A percentile compares a stretch with the other conserved stretches of the same genome.
These are phyloP conservation scores for Craniophora ligustri DNA, from an alignment of 2,888 invertebrate genomes.

Conservation along the genomic window DNA sequence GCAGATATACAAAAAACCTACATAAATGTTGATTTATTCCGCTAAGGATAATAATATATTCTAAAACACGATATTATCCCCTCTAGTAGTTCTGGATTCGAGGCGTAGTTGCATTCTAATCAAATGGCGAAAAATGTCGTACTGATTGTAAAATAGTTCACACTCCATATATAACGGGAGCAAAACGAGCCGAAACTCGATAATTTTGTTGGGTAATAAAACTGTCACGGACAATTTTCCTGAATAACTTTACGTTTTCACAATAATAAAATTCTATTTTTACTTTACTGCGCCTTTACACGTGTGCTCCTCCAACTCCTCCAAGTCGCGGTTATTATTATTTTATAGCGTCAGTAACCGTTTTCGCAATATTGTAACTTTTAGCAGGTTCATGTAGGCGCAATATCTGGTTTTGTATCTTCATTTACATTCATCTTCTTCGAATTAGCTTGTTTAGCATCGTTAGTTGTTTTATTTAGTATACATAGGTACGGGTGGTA, in stretches of 20 bases:
- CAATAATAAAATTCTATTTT: conserved; percentile 26
- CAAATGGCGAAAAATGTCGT: conserved; percentile 25
- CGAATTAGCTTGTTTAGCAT: conserved; percentile 21
- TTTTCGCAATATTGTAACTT: conserved; percentile 31
- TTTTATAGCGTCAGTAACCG: conserved; percentile 40
- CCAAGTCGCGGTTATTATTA: conserved; percentile 30
- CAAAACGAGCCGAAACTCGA: background rate
- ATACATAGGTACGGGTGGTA: background rate
- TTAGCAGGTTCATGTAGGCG: conserved; percentile 16
- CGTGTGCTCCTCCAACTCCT: conserved; percentile 12
- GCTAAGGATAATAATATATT: conserved; percentile 38
- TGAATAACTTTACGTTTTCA: conserved; percentile 1
- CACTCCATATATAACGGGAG: background rate
- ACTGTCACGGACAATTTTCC: background rate
- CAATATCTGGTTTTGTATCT: conserved; percentile 24
- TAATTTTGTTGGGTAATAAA: background rate
- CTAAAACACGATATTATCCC: too few species aligned
- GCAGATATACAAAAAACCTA: too few species aligned
- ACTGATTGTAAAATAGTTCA: conserved; percentile 13
- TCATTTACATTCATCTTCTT: conserved; percentile 13
- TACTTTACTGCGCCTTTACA: conserved; percentile 29
- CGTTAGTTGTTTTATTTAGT: conserved; percentile 4
- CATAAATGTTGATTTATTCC: conserved; percentile 22
- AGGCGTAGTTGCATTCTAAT: conserved; percentile 36
- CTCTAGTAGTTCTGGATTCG: conserved; percentile 35